These are phyloP conservation scores for Mus spicilegus DNA, from an alignment of 2,113 vertebrate genomes.

Conservation along the genomic window DNA sequence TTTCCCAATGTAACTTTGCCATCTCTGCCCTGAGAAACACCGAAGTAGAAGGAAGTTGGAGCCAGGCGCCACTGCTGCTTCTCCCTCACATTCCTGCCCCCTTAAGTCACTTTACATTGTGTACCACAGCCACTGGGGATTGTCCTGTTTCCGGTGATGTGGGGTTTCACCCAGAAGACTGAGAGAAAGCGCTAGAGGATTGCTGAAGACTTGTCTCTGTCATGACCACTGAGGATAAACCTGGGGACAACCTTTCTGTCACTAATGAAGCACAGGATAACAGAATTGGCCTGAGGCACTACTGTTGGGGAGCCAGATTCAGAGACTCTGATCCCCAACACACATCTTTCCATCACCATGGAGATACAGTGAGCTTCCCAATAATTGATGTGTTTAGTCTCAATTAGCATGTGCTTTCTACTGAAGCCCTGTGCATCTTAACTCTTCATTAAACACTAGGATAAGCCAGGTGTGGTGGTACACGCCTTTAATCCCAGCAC, in stretches of 20 bases:
- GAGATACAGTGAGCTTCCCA: not conserved
- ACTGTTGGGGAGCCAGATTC: not conserved
- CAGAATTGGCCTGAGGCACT: not conserved
- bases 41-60: too few species aligned
- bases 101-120: not conserved
- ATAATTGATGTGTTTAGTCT: not conserved
- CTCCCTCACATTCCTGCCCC: too few species aligned
- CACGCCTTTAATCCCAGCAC: too few species aligned
- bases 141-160: not conserved
- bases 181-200: not conserved
- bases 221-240: not conserved
- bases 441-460: too few species aligned
- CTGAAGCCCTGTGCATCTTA: too few species aligned
- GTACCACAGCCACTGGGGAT: not conserved
- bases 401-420: too few species aligned
- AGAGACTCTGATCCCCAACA: not conserved
- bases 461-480: not conserved
- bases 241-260: not conserved
- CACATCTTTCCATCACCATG: not conserved
- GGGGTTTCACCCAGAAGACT: not conserved
- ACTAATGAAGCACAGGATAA: not conserved
- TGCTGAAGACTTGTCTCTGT: not conserved
- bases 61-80: too few species aligned
- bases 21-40: too few species aligned
- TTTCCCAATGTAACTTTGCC: too few species aligned